Percentiles rank a stretch among this genome's conserved stretches.
Conservation (phyloP, 2,797 vertebrate genomes). For the Parotocinclus haroldoi region DNA sequence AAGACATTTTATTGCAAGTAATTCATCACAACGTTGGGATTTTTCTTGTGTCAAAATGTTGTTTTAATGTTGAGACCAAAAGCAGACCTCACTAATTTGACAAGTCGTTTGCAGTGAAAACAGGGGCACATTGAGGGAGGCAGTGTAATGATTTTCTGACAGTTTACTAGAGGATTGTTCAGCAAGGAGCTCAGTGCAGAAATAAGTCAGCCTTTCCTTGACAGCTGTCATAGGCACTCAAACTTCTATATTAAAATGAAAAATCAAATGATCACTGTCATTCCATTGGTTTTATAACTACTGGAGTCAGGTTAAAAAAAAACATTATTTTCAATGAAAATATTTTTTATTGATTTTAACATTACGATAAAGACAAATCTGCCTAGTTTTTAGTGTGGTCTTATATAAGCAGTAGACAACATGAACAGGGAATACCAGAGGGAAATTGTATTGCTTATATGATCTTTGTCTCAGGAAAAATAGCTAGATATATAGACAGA, state of each 20-base stretch:
- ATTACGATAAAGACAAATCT: neutral
- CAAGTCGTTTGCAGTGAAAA: slow-evolving; percentile 48
- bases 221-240: slow-evolving; percentile 48
- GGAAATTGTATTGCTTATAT: too few relatives aligned
- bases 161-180: slow-evolving; percentile 40
- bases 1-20: slow-evolving; percentile 27
- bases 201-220: slow-evolving; percentile 48
- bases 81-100: slow-evolving; percentile 52
- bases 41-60: slow-evolving; percentile 41
- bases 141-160: slow-evolving; percentile 44
- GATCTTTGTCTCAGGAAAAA: too few relatives aligned
- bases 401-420: neutral
- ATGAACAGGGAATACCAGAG: neutral
- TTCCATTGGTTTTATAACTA: slow-evolving; percentile 24
- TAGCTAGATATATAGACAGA: too few relatives aligned
- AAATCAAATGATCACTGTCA: slow-evolving; percentile 42
- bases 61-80: slow-evolving; percentile 38
- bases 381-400: too few relatives aligned
- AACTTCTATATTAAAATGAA: slow-evolving; percentile 26
- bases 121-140: slow-evolving; percentile 41
- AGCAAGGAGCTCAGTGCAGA: slow-evolving; percentile 29
- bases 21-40: slow-evolving; percentile 34
- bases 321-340: neutral
- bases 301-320: slow-evolving; percentile 10
- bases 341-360: neutral